A percentile compares a stretch with the other conserved stretches of the same genome.
Conservation (phyloP, 1,140 invertebrate genomes). For the Zaprionus lachaisei region DNA sequence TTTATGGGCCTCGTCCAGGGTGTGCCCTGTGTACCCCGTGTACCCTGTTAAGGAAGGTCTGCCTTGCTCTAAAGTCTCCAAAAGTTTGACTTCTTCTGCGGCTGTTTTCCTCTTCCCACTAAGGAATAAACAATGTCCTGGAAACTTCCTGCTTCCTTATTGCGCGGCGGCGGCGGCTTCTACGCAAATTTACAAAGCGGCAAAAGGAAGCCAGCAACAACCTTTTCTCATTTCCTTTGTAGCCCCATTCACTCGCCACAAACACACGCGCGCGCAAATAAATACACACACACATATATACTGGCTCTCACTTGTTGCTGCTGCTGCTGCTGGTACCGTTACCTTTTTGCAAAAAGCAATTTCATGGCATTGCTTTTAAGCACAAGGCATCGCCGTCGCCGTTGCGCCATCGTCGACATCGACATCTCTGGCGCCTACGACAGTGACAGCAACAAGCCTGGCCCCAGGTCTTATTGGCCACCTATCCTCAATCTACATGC, state of each 20-base stretch:
- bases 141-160: slow-evolving; percentile 74
- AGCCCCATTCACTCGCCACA: slow-evolving; percentile 27
- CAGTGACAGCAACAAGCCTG: slow-evolving; percentile 59
- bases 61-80: slow-evolving; percentile 6
- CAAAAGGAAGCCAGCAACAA: slow-evolving; percentile 65
- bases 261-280: slow-evolving; percentile 6
- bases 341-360: slow-evolving; percentile 76
- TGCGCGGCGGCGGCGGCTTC: slow-evolving; percentile 10
- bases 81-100: slow-evolving; percentile 31
- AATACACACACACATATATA: slow-evolving; percentile 22
- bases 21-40: background rate
- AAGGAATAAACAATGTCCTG: slow-evolving; percentile 71
- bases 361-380: slow-evolving; percentile 69
- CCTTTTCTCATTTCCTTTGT: slow-evolving; percentile 80
- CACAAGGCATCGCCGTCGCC: slow-evolving; percentile 58
- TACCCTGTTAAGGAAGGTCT: background rate
- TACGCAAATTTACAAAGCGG: slow-evolving; percentile 65
- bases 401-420: background rate
- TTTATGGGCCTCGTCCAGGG: slow-evolving; percentile 55
- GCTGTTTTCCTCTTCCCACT: slow-evolving; percentile 40
- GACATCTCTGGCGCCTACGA: slow-evolving; percentile 17
- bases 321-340: slow-evolving; percentile 22
- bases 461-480: slow-evolving; percentile 50
- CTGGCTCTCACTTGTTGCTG: slow-evolving; percentile 63
- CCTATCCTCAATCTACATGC: slow-evolving; percentile 2